A percentile compares a stretch with the other conserved stretches of the same genome.
Evolutionary conservation across 1,140 invertebrate species (phyloP).

Genomic region (Ostrea edulis): DNA sequence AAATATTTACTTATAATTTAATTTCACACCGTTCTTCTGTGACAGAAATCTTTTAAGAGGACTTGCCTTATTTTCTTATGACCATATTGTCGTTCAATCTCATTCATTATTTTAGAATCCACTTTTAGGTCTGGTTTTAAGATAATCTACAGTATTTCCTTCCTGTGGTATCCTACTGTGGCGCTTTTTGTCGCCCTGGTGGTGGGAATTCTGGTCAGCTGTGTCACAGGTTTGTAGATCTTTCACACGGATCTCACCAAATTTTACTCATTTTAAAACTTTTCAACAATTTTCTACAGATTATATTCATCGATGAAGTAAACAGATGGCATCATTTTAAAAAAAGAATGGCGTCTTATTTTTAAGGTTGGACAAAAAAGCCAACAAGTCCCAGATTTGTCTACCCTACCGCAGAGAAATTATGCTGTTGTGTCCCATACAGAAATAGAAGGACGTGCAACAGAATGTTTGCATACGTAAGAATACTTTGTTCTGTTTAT

Average conservation of each 20-base stretch:
- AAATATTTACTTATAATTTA: too few species aligned
- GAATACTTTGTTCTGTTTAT: neutral
- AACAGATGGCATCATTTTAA: neutral
- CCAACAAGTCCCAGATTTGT: slow-evolving; percentile 49
- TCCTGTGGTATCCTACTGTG: slow-evolving; percentile 88
- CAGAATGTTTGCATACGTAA: slow-evolving; percentile 55
- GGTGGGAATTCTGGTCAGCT: slow-evolving; percentile 86
- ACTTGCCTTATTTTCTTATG: neutral
- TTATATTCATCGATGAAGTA: neutral
- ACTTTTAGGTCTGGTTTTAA: slow-evolving; percentile 51
- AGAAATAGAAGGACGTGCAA: slow-evolving; percentile 14
- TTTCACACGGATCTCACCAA: neutral
- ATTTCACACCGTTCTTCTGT: too few species aligned
- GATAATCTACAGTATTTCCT: slow-evolving; percentile 87
- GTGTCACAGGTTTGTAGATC: slow-evolving; percentile 81
- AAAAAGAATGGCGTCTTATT: neutral
- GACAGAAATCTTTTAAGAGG: too few species aligned
- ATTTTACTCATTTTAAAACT: neutral
- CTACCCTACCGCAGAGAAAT: slow-evolving; percentile 53
- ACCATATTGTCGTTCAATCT: neutral
- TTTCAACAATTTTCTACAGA: neutral
- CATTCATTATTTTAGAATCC: neutral
- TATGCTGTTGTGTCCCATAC: slow-evolving; percentile 51
- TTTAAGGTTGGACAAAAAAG: slow-evolving; percentile 52
- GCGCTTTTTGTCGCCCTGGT: slow-evolving; percentile 83